Base-by-base conservation (phyloP, 2,888 invertebrate species). In the Parnassius orleans region DNA sequence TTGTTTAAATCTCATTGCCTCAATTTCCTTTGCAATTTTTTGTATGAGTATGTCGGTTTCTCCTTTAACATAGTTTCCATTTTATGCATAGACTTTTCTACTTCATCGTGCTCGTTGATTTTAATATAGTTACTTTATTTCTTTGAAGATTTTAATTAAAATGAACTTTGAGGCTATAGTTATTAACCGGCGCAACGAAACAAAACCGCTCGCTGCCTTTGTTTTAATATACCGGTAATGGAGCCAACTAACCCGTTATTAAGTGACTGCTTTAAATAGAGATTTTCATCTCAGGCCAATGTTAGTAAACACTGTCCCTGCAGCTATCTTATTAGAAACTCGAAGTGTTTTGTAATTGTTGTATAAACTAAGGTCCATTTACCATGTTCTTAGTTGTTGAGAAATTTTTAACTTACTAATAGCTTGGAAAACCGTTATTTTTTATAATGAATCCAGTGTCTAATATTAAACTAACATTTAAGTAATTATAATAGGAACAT, bases 291-390 rank as follows among this genome's bases (percentile, higher is more conserved):
- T 54, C 60, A 46, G 24, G 55, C 19, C 65, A 33, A 46, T 58
- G 58, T 65, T 63, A 53, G 47, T 57, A 60, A 63, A 65, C 62
- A 63, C 41, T 54, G 57, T 63, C 62, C 53, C 54, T 43, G 62
- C 53, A 57, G 50, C 54, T 57, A 66, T 61, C 68, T 63, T 54
- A 56, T 61, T 65, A 58, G 50, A 58, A 62, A 65, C 63, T 65
- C 53, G 63, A 56, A 68, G 63, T 66, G 68, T 55, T 62, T 51
- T 51, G 63, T 67, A 67, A 67, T 65, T 67, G 65, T 46, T 61
- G 61, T 60, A 65, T 65, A 65, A 62, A 62, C 54, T 53, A 53
- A 48, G 46, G 41, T 11, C 53, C 50, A 52, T 57, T 55, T 53
- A 60, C 46, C 52, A 15, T 19, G 42, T 56, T 50, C 43, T 60